Evolutionary conservation across 2,888 invertebrate species (phyloP), one percentile per base, ranked within the genome.

Genomic region (Noctuana brunneofusca): DNA sequence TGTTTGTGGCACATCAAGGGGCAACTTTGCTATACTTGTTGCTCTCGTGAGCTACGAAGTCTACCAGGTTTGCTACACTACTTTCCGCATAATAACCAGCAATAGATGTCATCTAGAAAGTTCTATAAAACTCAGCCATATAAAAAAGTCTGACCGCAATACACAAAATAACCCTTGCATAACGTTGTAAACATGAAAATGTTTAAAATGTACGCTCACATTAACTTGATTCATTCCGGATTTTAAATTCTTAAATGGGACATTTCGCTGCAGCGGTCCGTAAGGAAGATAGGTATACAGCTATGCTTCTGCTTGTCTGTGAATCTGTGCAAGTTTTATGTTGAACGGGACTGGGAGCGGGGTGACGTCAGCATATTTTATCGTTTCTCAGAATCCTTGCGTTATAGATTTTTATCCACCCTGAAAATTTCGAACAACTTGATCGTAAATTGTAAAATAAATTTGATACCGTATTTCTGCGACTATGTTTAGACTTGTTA

Each of bases 1-100:
- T 83, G 85, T 86, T 86, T 84, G 87, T 86, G 85, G 85, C 64
- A 86, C 24, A 84, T 64, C 8, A 75, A 73, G 58, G 69, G 48
- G 76, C 76, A 74, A 69, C 74, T 73, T 65, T 78, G 76, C 78
- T 79, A 78, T 80, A 75, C 78, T 79, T 68, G 46, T 68, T 73
- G 72, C 76, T 76, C 66, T 14, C 20, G 27, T 80, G 68, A 65
- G 68, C 69, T 66, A 50, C 67, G 60, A 73, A 76, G 82, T 76
- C 77, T 80, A 81, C 73, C 75, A 75, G 62, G 66, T 81, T 79
- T 81, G 80, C 80, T 12, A 82, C 80, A 78, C 50, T 4, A 3
- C 12, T 16, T 48, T n/a, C 11, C 14, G 30, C 30, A 30, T 18
- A 48, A 16, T 22, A 48, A 46, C 46, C 22, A 22, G 4, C 16